These are phyloP conservation scores for Drosophila quasianomalipes DNA, from an alignment of 2,888 invertebrate genomes.

Conservation along the genomic window DNA sequence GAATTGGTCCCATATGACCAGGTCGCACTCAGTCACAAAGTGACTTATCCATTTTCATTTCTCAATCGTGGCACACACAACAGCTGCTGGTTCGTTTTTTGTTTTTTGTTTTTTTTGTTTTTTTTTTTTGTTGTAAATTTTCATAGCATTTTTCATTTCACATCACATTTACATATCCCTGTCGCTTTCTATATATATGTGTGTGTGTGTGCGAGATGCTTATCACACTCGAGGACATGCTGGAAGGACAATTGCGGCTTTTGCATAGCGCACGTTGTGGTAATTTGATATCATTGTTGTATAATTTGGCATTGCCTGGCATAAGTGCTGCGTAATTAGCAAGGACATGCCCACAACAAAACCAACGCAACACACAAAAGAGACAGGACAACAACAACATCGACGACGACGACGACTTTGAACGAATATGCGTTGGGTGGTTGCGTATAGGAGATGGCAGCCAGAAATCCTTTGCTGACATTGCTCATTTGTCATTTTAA, in stretches of 20 bases:
- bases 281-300: slow-evolving; percentile 80
- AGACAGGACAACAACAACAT: slow-evolving; percentile 6
- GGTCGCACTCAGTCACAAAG: slow-evolving; percentile 20
- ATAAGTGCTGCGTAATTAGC: slow-evolving; percentile 81
- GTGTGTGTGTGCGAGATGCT: slow-evolving; percentile 25
- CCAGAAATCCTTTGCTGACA: slow-evolving; percentile 76
- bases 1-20: slow-evolving; percentile 41
- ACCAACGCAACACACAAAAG: slow-evolving; percentile 33
- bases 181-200: background rate
- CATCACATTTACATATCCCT: slow-evolving; percentile 65
- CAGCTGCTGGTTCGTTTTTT: slow-evolving; percentile 52
- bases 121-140: slow-evolving; percentile 14
- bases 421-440: slow-evolving; percentile 22
- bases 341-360: slow-evolving; percentile 73
- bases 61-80: slow-evolving; percentile 29
- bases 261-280: slow-evolving; percentile 53
- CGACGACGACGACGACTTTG: background rate
- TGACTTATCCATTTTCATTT: slow-evolving; percentile 28
- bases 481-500: slow-evolving; percentile 80
- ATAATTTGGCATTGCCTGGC: slow-evolving; percentile 77
- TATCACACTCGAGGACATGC: slow-evolving; percentile 48
- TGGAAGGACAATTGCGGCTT: slow-evolving; percentile 70
- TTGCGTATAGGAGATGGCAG: slow-evolving; percentile 9
- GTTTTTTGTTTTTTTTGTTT: no score
- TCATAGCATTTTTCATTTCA: slow-evolving; percentile 59